A percentile compares a stretch with the other conserved stretches of the same genome.
These are phyloP conservation scores for Ailurus styani DNA, from an alignment of 2,113 vertebrate species.

Conservation along the genomic window DNA sequence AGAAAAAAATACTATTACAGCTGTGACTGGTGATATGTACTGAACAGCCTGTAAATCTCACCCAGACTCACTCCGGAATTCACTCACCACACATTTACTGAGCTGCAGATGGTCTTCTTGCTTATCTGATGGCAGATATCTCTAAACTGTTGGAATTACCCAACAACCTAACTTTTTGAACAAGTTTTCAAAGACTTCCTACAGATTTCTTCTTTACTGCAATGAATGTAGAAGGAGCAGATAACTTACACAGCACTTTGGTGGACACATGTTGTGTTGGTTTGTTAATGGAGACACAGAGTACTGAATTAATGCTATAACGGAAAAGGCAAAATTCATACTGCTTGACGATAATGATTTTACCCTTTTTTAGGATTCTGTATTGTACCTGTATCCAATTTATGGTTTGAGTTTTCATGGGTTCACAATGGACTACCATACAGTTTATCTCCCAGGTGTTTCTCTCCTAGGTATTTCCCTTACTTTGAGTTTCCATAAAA, in stretches of 20 bases:
- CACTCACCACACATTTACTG: neutral
- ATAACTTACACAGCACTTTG: neutral
- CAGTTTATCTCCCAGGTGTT: neutral
- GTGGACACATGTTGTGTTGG: neutral
- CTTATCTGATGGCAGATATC: constrained; percentile 16
- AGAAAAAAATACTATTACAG: constrained; percentile 41
- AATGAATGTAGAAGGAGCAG: neutral
- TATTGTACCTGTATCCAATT: neutral
- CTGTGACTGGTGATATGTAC: constrained; percentile 39
- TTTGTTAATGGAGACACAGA: neutral
- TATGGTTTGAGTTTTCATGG: neutral
- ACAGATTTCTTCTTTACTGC: neutral
- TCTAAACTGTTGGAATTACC: constrained; percentile 18
- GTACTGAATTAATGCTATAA: neutral
- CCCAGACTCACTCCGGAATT: constrained; percentile 42
- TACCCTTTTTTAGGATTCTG: neutral
- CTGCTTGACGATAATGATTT: neutral
- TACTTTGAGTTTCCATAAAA: neutral
- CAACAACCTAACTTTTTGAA: constrained; percentile 39
- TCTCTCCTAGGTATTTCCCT: neutral
- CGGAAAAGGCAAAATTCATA: neutral
- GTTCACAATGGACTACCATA: neutral
- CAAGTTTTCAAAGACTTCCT: neutral
- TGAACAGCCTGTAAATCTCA: constrained; percentile 47
- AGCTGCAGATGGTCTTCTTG: constrained; percentile 36